A percentile compares a stretch with the other conserved stretches of the same genome.
Evolutionary conservation across 2,113 vertebrate genomes (phyloP).

Genomic region (Laticauda colubrina): DNA sequence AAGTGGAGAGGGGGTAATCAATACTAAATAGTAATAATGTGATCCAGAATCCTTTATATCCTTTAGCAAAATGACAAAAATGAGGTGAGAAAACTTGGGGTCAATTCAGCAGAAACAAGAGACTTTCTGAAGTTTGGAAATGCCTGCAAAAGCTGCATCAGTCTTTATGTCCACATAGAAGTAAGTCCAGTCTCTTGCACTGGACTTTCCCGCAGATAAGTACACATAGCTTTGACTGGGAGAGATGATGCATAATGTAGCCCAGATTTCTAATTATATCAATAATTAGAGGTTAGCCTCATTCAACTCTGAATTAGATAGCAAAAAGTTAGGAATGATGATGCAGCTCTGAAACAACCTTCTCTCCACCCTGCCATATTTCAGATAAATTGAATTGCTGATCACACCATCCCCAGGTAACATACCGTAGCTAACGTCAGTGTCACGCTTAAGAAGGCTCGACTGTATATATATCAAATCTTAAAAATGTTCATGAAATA

Average conservation of each 20-base stretch:
- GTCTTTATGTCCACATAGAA: background rate
- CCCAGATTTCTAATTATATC: background rate
- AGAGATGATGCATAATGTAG: background rate
- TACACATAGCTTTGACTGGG: background rate
- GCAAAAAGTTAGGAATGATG: background rate
- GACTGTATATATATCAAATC: background rate
- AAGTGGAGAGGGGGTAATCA: background rate
- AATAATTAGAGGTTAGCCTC: background rate
- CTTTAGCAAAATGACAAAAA: background rate
- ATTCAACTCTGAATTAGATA: background rate
- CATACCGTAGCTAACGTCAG: background rate
- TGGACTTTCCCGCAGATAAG: background rate
- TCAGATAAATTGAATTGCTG: background rate
- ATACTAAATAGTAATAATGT: background rate
- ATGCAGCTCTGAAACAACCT: background rate
- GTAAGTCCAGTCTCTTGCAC: background rate
- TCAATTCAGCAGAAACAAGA: background rate
- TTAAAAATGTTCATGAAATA: background rate
- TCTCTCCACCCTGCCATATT: background rate
- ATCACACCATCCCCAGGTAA: background rate
- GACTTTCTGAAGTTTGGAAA: background rate
- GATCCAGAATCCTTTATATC: background rate
- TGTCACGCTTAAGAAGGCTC: background rate
- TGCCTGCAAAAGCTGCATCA: background rate
- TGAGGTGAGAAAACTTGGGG: background rate